phyloP scores from a whole-genome alignment of 2,797 vertebrate species.

The Nannoperca australis region DNA sequence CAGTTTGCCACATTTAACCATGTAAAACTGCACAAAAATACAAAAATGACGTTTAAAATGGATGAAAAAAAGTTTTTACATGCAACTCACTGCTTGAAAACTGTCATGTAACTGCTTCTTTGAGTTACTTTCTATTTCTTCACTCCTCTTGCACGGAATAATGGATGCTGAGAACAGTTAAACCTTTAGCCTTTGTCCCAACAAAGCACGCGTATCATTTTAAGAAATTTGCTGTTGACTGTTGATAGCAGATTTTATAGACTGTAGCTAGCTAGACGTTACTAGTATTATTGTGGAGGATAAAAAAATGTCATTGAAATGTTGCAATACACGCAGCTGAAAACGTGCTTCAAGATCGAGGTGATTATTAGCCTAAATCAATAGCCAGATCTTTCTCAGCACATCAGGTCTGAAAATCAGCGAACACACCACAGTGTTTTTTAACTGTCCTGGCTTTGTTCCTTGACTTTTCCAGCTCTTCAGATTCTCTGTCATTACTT shows the following conservation, averaged over 20 bases:
- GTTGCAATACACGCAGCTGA: too few species aligned
- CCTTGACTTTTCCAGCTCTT: too few species aligned
- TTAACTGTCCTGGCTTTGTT: too few species aligned
- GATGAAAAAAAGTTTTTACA: background rate
- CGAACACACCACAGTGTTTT: too few species aligned
- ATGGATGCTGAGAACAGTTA: background rate
- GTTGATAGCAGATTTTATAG: background rate
- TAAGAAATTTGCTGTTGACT: too few species aligned
- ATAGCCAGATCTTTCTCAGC: too few species aligned
- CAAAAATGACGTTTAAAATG: background rate
- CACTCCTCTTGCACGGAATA: background rate
- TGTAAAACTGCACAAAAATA: background rate
- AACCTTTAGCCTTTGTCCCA: constrained; percentile 11
- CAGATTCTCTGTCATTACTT: too few species aligned
- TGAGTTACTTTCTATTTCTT: background rate
- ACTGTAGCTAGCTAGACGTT: background rate
- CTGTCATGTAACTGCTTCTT: background rate
- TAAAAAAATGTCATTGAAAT: background rate
- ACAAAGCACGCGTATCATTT: background rate
- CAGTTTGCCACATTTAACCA: background rate
- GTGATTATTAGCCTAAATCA: too few species aligned
- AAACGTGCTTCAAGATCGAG: too few species aligned
- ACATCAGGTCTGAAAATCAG: too few species aligned
- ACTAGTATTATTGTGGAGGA: background rate
- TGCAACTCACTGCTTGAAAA: background rate